Percentiles rank a stretch among this genome's conserved stretches.
Evolutionary conservation across 2,888 invertebrate species (phyloP).

Genomic region (Pycnomerus fuliginosus): DNA sequence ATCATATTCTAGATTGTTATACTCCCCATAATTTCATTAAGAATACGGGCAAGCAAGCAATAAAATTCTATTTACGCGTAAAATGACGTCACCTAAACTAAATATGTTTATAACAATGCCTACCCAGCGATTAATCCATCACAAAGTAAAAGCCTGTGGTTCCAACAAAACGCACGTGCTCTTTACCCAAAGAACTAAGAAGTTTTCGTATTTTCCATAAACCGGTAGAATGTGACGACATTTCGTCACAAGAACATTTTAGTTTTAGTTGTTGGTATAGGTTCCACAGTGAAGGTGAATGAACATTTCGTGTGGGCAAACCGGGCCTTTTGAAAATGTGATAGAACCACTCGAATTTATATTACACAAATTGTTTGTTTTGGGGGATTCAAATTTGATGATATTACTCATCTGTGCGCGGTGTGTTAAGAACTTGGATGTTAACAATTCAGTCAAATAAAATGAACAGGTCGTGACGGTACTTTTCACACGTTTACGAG

Average conservation of each 20-base stretch:
- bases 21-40: too few relatives aligned
- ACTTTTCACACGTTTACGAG: too few relatives aligned
- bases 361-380: slow-evolving; percentile 5
- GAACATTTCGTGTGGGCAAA: slow-evolving; percentile 21
- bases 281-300: slow-evolving; percentile 15
- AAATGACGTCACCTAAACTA: slow-evolving; percentile 23
- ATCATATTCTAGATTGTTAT: too few relatives aligned
- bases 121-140: slow-evolving; percentile 5
- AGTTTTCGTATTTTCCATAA: too few relatives aligned
- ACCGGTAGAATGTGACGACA: slow-evolving; percentile 3
- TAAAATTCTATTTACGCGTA: slow-evolving; percentile 20
- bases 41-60: slow-evolving; percentile 18
- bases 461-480: too few relatives aligned
- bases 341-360: slow-evolving; percentile 1
- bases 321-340: slow-evolving; percentile 15
- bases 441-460: slow-evolving; percentile 14
- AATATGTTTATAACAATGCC: slow-evolving; percentile 19
- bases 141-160: too few relatives aligned
- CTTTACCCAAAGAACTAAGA: too few relatives aligned
- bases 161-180: too few relatives aligned
- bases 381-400: slow-evolving; percentile 10
- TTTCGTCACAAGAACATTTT: slow-evolving; percentile 8
- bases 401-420: slow-evolving; percentile 11
- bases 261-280: slow-evolving; percentile 11
- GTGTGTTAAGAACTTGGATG: slow-evolving; percentile 6